phyloP scores from a whole-genome alignment of 1,140 invertebrate genomes.

The Archegozetes longisetosus region DNA sequence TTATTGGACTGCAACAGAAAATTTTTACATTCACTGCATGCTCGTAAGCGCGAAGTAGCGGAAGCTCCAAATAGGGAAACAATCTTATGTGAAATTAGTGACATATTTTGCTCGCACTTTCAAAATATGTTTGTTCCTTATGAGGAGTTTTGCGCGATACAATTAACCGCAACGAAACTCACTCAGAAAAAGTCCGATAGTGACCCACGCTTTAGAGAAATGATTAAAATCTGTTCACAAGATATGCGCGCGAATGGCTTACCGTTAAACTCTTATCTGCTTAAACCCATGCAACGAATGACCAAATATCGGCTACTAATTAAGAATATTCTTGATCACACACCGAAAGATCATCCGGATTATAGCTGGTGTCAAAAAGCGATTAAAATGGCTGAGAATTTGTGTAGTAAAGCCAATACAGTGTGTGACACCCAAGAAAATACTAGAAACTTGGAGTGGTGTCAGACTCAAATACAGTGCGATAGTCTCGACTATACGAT shows the following conservation, averaged over 20 bases:
- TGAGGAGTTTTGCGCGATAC: conserved; percentile 61
- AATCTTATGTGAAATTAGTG: too few species aligned
- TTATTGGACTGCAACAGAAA: too few species aligned
- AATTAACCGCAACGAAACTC: conserved; percentile 51
- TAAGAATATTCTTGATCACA: conserved; percentile 57
- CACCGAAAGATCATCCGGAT: conserved; percentile 48
- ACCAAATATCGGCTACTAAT: conserved; percentile 69
- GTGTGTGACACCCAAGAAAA: too few species aligned
- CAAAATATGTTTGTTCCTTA: conserved; percentile 33
- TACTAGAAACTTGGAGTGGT: too few species aligned
- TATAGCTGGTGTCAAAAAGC: conserved; percentile 49
- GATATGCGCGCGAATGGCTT: conserved; percentile 49
- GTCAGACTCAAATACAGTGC: too few species aligned
- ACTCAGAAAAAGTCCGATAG: conserved; percentile 50
- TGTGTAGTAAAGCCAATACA: conserved; percentile 54
- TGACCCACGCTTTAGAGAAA: conserved; percentile 29
- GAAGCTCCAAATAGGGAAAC: too few species aligned
- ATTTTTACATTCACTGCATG: too few species aligned
- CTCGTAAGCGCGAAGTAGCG: too few species aligned
- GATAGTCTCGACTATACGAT: conserved; percentile 50
- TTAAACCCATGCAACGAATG: conserved; percentile 75
- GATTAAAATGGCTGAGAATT: conserved; percentile 46
- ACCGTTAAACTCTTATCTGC: conserved; percentile 61
- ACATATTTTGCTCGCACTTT: neutral
- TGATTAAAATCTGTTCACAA: conserved; percentile 25